Conservation (phyloP, 2,888 invertebrate genomes). For the Tridacna crocea region DNA sequence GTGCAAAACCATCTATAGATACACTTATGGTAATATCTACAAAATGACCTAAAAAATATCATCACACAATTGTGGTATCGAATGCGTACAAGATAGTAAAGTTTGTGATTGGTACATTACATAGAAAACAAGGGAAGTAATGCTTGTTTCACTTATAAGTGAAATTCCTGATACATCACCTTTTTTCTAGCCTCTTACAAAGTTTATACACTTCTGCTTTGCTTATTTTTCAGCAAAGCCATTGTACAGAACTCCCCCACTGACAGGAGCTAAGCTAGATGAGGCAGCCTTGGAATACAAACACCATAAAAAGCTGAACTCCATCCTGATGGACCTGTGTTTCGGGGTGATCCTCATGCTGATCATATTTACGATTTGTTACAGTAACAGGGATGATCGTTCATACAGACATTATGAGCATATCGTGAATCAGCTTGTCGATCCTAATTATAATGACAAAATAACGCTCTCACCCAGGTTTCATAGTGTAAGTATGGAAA, state of each 20-base stretch:
- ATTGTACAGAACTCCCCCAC: constrained; percentile 35
- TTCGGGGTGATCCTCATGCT: constrained; percentile 68
- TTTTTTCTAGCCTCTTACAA: too few species aligned
- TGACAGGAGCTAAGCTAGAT: constrained; percentile 26
- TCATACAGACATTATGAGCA: constrained; percentile 61
- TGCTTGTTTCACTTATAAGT: too few species aligned
- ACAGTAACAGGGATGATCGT: constrained; percentile 68
- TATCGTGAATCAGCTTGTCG: constrained; percentile 56
- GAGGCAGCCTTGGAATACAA: constrained; percentile 31
- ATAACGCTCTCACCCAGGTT: constrained; percentile 45
- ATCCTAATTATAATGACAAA: constrained; percentile 29
- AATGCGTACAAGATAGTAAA: too few species aligned
- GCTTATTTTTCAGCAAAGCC: constrained; percentile 30
- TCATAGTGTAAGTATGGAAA: constrained; percentile 25
- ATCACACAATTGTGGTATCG: too few species aligned
- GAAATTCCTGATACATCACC: too few species aligned
- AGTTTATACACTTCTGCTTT: not conserved
- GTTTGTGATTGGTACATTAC: too few species aligned
- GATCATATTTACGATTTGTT: constrained; percentile 70
- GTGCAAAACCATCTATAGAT: too few species aligned
- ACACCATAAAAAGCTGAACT: constrained; percentile 15
- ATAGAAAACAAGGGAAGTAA: too few species aligned
- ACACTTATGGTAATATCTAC: too few species aligned
- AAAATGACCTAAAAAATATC: too few species aligned
- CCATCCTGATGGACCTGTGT: constrained; percentile 47